These are phyloP conservation scores for Yponomeuta sedellus DNA, from an alignment of 2,888 invertebrate species.

Conservation along the genomic window DNA sequence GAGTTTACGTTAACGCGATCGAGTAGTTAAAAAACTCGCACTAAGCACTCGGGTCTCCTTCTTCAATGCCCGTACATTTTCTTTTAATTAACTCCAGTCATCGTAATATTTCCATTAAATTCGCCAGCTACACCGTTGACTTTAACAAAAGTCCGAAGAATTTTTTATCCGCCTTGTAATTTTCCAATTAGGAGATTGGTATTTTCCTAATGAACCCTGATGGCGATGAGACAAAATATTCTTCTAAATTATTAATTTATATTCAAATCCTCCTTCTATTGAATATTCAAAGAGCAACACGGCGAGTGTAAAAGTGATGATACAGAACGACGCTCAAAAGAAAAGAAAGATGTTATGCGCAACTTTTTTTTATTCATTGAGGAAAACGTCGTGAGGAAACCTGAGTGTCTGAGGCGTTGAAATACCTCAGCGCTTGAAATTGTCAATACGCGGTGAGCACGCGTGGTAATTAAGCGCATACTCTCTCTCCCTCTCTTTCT, in stretches of 20 bases:
- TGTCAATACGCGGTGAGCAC: too few relatives aligned
- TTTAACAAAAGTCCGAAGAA: neutral
- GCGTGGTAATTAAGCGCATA: too few relatives aligned
- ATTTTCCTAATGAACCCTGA: neutral
- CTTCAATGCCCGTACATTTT: too few relatives aligned
- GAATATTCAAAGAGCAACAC: conserved; percentile 23
- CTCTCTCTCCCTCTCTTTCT: too few relatives aligned
- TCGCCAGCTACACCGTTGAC: neutral
- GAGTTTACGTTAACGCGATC: too few relatives aligned
- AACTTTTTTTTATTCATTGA: too few relatives aligned
- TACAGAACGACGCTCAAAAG: neutral
- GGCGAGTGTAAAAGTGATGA: conserved; percentile 17
- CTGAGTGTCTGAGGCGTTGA: too few relatives aligned
- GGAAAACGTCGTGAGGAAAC: too few relatives aligned
- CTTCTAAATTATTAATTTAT: conserved; percentile 19
- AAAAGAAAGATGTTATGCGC: too few relatives aligned
- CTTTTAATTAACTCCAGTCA: neutral
- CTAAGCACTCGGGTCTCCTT: too few relatives aligned
- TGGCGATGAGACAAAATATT: conserved; percentile 18
- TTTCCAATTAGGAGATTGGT: neutral
- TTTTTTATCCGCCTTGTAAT: neutral
- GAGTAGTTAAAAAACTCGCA: too few relatives aligned
- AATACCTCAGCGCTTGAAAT: too few relatives aligned
- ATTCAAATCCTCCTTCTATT: conserved; percentile 20
- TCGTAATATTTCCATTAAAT: neutral